Base-by-base conservation (phyloP, 53 echinoderm and acorn worm species). In the Holothuria leucospilota region DNA sequence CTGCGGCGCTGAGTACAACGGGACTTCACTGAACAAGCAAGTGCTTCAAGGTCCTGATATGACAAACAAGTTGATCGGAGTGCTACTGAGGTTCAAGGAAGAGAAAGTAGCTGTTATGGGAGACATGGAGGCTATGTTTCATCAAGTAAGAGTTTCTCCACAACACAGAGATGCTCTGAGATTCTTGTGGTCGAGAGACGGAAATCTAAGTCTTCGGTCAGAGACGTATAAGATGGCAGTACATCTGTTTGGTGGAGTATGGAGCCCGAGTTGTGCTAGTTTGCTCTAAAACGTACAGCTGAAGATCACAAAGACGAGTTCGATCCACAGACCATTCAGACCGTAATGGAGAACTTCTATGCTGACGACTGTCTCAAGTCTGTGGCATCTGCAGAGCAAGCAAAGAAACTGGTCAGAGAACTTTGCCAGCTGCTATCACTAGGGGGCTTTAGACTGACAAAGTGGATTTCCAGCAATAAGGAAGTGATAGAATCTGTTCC, bases 71-170 rank as follows among this genome's bases (percentile, higher is more conserved):
- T 28, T 89, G 2, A 18, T 61, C 20, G 89, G 77, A 23, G 84
- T 84, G 11, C 62, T 84, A 41, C 27, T 51, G n/a, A 30, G 84
- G 1, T 89, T 71, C 49, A 29, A 63, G 40, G 71, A 84, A 63
- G 24, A 62, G 27, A 20, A 68, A 25, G 89, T 89, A 14, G 89
- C 74, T 29, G 34, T 89, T n/a, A 84, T 68, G 64, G 84, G 29
- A 59, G 89, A 89, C 49, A 63, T 66, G 3, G 89, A 89, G n/a
- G 26, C 71, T 38, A 84, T 89, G 89, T 89, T 84, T 38, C 59
- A 89, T 68, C 89, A 89, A 29, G 89, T 89, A 10, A 26, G 46
- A 20, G 84, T 72, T 46, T 59, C 81, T 20, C 23, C 71, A 29
- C 30, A 82, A 21, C 68, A 88, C 58, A 66, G 88, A 34, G 82